Base-by-base conservation (phyloP, 2,113 vertebrate genomes). In the Tragulus kanchil region DNA sequence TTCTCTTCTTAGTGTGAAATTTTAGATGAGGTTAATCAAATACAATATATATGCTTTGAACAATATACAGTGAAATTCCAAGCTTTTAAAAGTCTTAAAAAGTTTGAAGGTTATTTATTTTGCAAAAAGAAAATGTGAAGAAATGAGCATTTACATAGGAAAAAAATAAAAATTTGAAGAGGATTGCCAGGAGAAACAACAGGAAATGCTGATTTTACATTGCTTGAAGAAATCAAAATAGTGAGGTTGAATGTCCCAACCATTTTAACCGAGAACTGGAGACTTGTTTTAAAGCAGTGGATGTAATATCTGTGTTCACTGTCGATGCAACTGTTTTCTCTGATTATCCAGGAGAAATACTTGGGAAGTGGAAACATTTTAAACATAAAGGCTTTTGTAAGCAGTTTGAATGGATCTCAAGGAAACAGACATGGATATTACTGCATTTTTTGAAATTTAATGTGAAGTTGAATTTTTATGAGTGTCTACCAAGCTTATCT, bases 51-150 rank as follows among this genome's bases (percentile, higher is more conserved):
- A 36, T 50, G 19, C 87, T 48, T 83, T 58, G 42, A 95, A 90
- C 16, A 48, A 48, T 12, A 16, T 79, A 42, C 12, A 31, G n/a
- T 88, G 78, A 89, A 75, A 91, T 62, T n/a, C 28, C 23, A 89
- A 84, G 26, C 50, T 94, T 96, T 78, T 86, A 36, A 93, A 95
- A 88, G 3, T 52, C 15, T n/a, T 93, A 75, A 84, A 84, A 85
- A 81, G 36, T 81, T 87, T 79, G 12, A 71, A 89, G 64, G 7
- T 45, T 64, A 6, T 62, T 78, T 77, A 62, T 45, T 42, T 2
- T 67, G 21, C 45, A 85, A 48, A 13, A 71, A 81, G 9, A 77
- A 59, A 81, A 65, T 48, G 21, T 59, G 21, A 92, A 45, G 85
- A 94, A 85, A 67, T 61, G 64, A 65, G 23, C 42, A 62, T 83